Evolutionary conservation across 2,113 vertebrate species (phyloP).

Genomic region (Anseranas semipalmata): DNA sequence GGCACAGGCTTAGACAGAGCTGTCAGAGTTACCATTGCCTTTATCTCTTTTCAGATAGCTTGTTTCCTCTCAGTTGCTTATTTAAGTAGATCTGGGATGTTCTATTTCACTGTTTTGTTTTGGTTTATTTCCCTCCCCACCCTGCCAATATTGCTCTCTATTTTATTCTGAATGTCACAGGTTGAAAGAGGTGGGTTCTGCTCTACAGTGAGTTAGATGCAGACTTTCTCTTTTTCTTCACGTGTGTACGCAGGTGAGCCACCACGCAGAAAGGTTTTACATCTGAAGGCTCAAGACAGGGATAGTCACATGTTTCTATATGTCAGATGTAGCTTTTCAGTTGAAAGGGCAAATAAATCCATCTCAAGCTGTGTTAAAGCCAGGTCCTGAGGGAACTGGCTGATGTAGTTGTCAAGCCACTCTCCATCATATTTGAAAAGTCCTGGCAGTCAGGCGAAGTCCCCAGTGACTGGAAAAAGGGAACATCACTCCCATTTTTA

Average conservation of each 20-base stretch:
- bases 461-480: no score
- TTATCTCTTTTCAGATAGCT: background rate
- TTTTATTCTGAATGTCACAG: background rate
- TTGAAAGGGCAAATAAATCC: background rate
- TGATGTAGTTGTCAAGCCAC: no score
- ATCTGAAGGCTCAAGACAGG: background rate
- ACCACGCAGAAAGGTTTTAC: background rate
- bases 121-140: background rate
- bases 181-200: background rate
- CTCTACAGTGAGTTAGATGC: background rate
- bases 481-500: no score
- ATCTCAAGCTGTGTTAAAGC: background rate
- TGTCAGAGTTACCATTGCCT: background rate
- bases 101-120: background rate
- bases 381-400: no score
- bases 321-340: background rate
- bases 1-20: background rate
- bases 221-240: background rate
- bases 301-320: background rate
- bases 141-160: background rate
- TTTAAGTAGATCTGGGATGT: background rate
- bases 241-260: rapidly evolving
- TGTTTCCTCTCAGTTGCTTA: background rate
- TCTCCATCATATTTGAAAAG: no score
- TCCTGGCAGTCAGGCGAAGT: no score